Evolutionary conservation across 2,113 vertebrate genomes (phyloP), one percentile per base, ranked within the genome.

Genomic region (Pelmatolapia mariae): DNA sequence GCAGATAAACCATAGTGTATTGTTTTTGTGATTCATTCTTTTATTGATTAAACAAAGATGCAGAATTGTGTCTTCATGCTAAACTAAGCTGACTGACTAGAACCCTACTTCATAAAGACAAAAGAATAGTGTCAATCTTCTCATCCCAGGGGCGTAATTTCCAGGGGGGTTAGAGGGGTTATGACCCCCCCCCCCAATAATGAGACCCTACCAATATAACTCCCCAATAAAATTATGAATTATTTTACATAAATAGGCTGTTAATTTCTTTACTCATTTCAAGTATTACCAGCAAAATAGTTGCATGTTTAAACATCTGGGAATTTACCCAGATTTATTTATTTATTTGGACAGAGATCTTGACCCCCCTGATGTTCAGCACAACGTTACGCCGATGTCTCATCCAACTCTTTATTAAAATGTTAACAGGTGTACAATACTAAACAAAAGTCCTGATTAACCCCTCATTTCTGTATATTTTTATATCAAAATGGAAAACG

Each of bases 161-260:
- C 29, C 18, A 63, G 2, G 0, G 29, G 0, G 59, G 56, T 59
- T 59, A 59, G 8, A 2, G 56, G 56, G 24, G 0, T 59, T 59
- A 29, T 59, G 56, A 16, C 7, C 3, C 22, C 54, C 29, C 29
- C 31, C 29, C 29, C 29, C 29, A n/a, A n/a, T n/a, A n/a, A n/a
- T n/a, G n/a, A n/a, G n/a, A n/a, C n/a, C n/a, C n/a, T n/a, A n/a
- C n/a, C n/a, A n/a, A n/a, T n/a, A n/a, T n/a, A n/a, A n/a, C n/a
- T n/a, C n/a, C 59, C 29, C 19, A 63, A 63, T 63, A 33, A 33
- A 63, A 63, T 63, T 11, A 2, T 63, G 16, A 63, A 33, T 33
- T 63, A 11, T 33, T 11, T 63, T 63, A 16, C 59, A 33, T 63
- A 63, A 63, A 19, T 19, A 63, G 16, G 16, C 16, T 11, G 9